Evolutionary conservation across 2,113 vertebrate genomes (phyloP).

Genomic region (Phyllostomus discolor): DNA sequence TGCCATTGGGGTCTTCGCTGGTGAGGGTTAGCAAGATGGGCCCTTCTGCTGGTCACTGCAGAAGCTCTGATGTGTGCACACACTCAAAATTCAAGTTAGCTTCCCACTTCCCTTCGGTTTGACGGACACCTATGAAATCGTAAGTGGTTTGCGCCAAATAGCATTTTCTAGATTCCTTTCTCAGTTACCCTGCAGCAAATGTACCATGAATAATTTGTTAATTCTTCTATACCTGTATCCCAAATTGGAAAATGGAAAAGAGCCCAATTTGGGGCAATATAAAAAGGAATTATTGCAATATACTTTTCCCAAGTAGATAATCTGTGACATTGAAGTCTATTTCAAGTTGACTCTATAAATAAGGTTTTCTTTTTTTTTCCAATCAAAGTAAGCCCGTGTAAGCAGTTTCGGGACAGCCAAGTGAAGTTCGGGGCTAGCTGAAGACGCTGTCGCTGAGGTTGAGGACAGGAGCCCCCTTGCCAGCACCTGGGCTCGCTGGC

Average conservation of each 20-base stretch:
- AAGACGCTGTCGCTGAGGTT: background rate
- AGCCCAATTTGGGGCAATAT: background rate
- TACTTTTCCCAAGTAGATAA: background rate
- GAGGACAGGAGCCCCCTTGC: background rate
- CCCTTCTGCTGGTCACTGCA: background rate
- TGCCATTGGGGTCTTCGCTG: background rate
- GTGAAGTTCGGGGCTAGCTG: background rate
- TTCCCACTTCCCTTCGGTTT: background rate
- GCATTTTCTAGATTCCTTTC: background rate
- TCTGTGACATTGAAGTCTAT: background rate
- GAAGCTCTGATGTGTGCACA: background rate
- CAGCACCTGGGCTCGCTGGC: background rate
- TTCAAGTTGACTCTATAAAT: background rate
- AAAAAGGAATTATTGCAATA: background rate
- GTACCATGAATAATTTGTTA: background rate
- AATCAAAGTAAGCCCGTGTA: background rate
- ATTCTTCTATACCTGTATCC: background rate
- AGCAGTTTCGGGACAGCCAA: background rate
- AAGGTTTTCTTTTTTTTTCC: background rate
- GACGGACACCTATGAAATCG: background rate
- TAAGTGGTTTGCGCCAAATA: background rate
- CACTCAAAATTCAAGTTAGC: background rate
- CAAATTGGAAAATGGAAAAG: background rate
- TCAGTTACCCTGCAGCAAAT: background rate
- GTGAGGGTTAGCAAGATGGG: background rate